Base-by-base conservation (phyloP, 2,888 invertebrate species). In the Allophyes oxyacanthae region DNA sequence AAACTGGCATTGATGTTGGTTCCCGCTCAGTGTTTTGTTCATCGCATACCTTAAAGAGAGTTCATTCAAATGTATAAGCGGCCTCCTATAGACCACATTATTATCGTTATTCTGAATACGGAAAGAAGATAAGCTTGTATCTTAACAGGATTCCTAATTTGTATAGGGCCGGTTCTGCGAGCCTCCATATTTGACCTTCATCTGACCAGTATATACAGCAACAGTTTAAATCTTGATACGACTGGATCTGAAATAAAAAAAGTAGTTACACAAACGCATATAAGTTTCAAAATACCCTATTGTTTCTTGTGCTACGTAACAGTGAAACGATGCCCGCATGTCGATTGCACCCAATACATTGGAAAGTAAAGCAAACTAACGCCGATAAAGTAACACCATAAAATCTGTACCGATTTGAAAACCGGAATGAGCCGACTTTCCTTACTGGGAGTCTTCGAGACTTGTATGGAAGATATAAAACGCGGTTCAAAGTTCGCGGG, bases 401-500 rank as follows among this genome's bases (percentile, higher is more conserved):
- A 60, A 59, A 68, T 68, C 46, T 61, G 64, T 71, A 73, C 38
- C 61, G 58, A 65, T 64, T 73, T 60, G 53, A 65, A 54, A 69
- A 76, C 65, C 52, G 57, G 71, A 28, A 28, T 28, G 60, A 64
- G 55, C 50, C 38, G 57, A 62, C 64, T 73, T 57, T 56, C 71
- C 68, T 60, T 63, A 53, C 62, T 26, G 26, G 62, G 42, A 62
- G 52, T 26, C 50, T 61, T 63, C 60, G 52, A 69, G 60, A 48
- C 57, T 72, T 59, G 70, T 74, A 66, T 66, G 65, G 64, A 58
- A 61, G 72, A 71, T 72, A 74, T 65, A 71, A 63, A 65, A 67
- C 72, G 65, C 49, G 65, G 82, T 81, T 83, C 82, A 82, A 79
- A 82, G 83, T 81, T 79, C 81, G 75, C 69, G 55, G 52, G 60